These are phyloP conservation scores for Andrena flavipes DNA, from an alignment of 2,888 invertebrate species.

Conservation along the genomic window DNA sequence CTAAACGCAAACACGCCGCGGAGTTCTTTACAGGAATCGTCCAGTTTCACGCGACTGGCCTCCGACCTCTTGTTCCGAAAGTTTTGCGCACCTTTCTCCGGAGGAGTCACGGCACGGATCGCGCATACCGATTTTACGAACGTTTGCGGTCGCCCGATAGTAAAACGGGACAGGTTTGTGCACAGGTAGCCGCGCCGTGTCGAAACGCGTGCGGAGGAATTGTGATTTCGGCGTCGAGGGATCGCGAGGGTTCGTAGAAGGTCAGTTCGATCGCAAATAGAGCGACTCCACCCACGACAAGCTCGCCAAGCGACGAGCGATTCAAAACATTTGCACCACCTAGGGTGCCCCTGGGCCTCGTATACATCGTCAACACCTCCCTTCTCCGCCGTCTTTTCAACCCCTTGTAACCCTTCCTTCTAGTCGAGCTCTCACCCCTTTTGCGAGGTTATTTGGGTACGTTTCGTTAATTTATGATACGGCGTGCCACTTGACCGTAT, in stretches of 20 bases:
- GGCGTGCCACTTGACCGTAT: constrained; percentile 29
- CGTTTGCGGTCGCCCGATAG: constrained; percentile 31
- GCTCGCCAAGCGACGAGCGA: not conserved
- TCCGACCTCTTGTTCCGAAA: constrained; percentile 32
- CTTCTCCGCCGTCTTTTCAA: not conserved
- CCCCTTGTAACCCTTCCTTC: constrained; percentile 32
- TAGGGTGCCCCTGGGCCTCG: constrained; percentile 1
- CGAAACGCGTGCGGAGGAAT: not conserved
- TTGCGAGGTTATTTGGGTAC: not conserved
- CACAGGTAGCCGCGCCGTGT: not conserved
- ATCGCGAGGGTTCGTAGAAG: not conserved
- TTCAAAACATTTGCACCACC: constrained; percentile 65
- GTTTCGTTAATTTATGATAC: constrained; percentile 60
- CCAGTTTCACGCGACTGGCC: constrained; percentile 37
- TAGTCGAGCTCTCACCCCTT: not conserved
- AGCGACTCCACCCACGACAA: constrained; percentile 46
- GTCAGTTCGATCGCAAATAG: constrained; percentile 28
- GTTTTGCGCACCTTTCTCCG: constrained; percentile 51
- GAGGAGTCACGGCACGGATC: constrained; percentile 35
- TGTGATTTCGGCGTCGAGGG: not conserved
- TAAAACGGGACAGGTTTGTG: not conserved
- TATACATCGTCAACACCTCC: not conserved
- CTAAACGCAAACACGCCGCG: constrained; percentile 19
- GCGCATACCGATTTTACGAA: constrained; percentile 59
- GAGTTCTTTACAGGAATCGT: constrained; percentile 16